Evolutionary conservation across 2,797 vertebrate genomes (phyloP).

Genomic region (Spinibarbus caldwelli): DNA sequence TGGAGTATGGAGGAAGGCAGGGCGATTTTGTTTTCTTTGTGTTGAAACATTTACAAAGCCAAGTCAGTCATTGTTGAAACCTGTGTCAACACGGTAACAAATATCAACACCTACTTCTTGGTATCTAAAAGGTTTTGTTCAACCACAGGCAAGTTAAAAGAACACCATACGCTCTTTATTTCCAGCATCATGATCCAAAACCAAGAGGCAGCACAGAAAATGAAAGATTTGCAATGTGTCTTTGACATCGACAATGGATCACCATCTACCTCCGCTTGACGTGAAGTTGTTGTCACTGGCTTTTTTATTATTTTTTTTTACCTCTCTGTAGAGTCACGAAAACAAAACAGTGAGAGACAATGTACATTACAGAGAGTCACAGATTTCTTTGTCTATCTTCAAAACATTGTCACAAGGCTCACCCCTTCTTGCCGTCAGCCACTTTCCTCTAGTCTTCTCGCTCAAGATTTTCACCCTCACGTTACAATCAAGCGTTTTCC

Average conservation of each 20-base stretch:
- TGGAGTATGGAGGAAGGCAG: slow-evolving; percentile 32
- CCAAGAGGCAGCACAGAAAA: background rate
- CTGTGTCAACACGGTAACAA: slow-evolving; percentile 45
- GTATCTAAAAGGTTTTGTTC: slow-evolving; percentile 19
- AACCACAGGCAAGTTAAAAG: slow-evolving; percentile 21
- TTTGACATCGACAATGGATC: slow-evolving; percentile 19
- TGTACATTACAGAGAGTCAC: slow-evolving; percentile 13
- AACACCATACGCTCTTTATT: slow-evolving; percentile 18
- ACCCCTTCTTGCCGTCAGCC: slow-evolving; percentile 48
- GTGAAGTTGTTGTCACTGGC: slow-evolving; percentile 35
- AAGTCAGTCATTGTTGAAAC: slow-evolving; percentile 50
- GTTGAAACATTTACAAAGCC: slow-evolving; percentile 51
- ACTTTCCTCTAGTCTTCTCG: slow-evolving; percentile 45
- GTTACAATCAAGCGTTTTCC: slow-evolving; percentile 63
- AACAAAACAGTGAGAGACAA: slow-evolving; percentile 35
- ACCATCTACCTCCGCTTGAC: slow-evolving; percentile 1
- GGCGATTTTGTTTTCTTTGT: slow-evolving; percentile 35
- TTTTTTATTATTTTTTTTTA: background rate
- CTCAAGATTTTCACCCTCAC: slow-evolving; percentile 51
- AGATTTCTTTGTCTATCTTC: slow-evolving; percentile 67
- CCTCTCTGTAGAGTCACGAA: slow-evolving; percentile 10
- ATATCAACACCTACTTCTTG: slow-evolving; percentile 20
- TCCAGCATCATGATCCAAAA: slow-evolving; percentile 31
- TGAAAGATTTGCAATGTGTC: background rate
- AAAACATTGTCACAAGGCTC: slow-evolving; percentile 70